Percentiles rank a stretch among this genome's conserved stretches.
Evolutionary conservation across 2,113 vertebrate species (phyloP).

Genomic region (Octodon degus): DNA sequence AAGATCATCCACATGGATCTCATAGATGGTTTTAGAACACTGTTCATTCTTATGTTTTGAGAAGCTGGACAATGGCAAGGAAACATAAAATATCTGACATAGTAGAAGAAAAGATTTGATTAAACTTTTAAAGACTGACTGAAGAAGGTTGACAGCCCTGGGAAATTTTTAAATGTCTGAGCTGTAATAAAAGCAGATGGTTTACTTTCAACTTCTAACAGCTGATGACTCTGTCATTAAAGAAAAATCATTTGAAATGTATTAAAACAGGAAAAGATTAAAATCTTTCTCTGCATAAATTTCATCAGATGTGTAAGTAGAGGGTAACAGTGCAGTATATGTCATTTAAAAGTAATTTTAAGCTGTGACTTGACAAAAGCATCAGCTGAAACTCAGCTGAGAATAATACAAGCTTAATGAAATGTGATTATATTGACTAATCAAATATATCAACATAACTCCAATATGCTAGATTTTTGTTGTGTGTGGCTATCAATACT

Average conservation of each 20-base stretch:
- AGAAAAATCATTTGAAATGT: slow-evolving; percentile 57
- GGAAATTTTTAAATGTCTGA: slow-evolving; percentile 53
- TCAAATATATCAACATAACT: slow-evolving; percentile 2
- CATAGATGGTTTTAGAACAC: neutral
- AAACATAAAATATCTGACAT: slow-evolving; percentile 36
- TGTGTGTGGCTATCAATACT: slow-evolving; percentile 4
- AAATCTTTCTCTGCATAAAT: slow-evolving; percentile 59
- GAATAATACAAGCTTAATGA: slow-evolving; percentile 42
- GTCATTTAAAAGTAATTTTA: slow-evolving; percentile 57
- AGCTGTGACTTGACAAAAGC: slow-evolving; percentile 32
- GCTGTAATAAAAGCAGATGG: slow-evolving; percentile 58
- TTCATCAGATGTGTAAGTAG: slow-evolving; percentile 49
- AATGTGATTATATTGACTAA: neutral
- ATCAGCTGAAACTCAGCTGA: neutral
- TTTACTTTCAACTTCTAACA: slow-evolving; percentile 62
- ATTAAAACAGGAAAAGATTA: slow-evolving; percentile 63
- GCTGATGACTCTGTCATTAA: slow-evolving; percentile 50
- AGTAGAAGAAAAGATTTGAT: slow-evolving; percentile 49
- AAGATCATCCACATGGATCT: neutral
- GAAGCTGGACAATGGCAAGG: neutral
- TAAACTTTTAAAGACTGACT: slow-evolving; percentile 50
- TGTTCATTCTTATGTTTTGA: slow-evolving; percentile 42
- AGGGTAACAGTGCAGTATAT: slow-evolving; percentile 28
- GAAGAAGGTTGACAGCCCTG: slow-evolving; percentile 18
- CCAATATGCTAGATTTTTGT: slow-evolving; percentile 3